phyloP scores from a whole-genome alignment of 2,113 vertebrate genomes.

The Chlorodrepanis virens region DNA sequence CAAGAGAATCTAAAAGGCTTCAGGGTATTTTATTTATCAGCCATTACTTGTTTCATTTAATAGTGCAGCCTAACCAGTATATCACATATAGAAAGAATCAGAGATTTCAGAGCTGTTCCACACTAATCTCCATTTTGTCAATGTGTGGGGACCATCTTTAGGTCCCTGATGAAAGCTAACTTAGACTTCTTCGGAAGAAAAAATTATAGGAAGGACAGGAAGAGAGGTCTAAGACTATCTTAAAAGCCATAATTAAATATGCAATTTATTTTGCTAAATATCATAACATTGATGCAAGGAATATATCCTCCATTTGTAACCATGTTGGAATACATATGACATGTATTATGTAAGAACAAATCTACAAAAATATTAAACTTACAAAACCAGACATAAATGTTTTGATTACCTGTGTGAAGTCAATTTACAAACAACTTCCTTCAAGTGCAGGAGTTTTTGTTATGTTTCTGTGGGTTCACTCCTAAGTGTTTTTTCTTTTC shows the following conservation, averaged over 20 bases:
- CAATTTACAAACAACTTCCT: not conserved
- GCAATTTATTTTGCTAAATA: not conserved
- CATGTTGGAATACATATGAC: not conserved
- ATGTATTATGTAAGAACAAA: not conserved
- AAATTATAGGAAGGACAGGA: not conserved
- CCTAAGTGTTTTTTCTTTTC: not conserved
- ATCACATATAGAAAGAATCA: not conserved
- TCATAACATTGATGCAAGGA: not conserved
- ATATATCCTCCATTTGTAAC: not conserved
- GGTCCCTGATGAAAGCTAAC: not conserved
- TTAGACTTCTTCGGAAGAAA: not conserved
- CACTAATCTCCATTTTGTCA: not conserved
- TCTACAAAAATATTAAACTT: not conserved
- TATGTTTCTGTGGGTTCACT: not conserved
- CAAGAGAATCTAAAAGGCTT: not conserved
- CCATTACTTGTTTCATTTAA: not conserved
- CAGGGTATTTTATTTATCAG: conserved; percentile 6
- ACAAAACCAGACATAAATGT: not conserved
- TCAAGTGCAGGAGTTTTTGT: not conserved
- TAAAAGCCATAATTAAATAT: not conserved
- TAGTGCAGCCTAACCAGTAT: not conserved
- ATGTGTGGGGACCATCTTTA: not conserved
- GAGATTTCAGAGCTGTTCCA: not conserved
- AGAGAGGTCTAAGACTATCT: not conserved
- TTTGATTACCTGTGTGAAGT: not conserved